These are phyloP conservation scores for Heliconius congener DNA, from an alignment of 1,140 invertebrate species.

Conservation along the genomic window DNA sequence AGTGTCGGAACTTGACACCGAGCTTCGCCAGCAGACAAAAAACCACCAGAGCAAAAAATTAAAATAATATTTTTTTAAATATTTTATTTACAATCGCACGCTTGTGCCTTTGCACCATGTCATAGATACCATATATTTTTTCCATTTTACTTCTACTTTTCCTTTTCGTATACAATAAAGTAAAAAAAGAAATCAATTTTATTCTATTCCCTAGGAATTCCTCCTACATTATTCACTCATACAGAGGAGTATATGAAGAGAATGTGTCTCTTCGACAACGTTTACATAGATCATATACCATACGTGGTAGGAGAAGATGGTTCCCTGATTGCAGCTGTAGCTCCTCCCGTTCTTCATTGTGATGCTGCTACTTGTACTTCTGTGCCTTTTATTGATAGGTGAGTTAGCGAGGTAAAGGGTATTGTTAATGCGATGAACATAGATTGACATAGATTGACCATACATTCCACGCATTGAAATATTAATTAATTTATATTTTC, in stretches of 20 bases:
- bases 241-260: constrained; percentile 75
- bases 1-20: no score
- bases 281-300: constrained; percentile 70
- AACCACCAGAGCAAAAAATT: no score
- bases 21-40: no score
- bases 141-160: no score
- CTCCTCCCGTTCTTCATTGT: constrained; percentile 71
- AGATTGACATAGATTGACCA: no score
- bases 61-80: no score
- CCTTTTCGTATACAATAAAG: not conserved
- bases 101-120: no score
- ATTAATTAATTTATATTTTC: not conserved
- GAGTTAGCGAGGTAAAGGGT: not conserved
- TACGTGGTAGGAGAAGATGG: constrained; percentile 72
- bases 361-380: constrained; percentile 74
- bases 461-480: no score
- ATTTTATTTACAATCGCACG: no score
- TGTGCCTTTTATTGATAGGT: constrained; percentile 75
- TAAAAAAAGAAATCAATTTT: not conserved
- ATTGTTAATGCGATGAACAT: no score
- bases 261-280: constrained; percentile 68
- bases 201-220: constrained; percentile 50
- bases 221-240: constrained; percentile 69
- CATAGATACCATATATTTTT: no score
- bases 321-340: constrained; percentile 69